phyloP scores from a whole-genome alignment of 2,113 vertebrate species.

The Channa argus region DNA sequence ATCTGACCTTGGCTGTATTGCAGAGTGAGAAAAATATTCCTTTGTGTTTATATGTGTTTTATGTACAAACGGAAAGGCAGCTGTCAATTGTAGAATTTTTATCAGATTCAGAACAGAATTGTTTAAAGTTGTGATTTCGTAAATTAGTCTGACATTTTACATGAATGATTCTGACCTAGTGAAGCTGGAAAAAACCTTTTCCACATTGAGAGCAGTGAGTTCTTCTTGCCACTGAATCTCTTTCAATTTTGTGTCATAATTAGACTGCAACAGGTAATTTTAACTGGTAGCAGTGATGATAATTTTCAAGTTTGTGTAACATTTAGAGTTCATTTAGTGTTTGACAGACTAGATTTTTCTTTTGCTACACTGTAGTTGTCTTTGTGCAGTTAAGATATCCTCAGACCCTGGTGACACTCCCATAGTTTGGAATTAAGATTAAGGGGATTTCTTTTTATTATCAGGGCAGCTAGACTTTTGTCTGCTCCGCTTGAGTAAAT shows the following conservation, averaged over 20 bases:
- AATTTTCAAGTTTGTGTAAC: not conserved
- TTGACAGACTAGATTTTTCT: no score
- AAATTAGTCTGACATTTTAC: no score
- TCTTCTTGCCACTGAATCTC: no score
- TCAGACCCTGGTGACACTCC: conserved; percentile 12
- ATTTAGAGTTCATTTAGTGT: not conserved
- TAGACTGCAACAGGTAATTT: not conserved
- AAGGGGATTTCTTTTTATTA: conserved; percentile 21
- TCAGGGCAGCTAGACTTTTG: conserved; percentile 24
- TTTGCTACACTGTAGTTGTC: no score
- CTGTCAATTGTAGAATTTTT: conserved; percentile 19
- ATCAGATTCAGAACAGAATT: conserved; percentile 9
- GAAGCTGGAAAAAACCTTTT: conserved; percentile 15
- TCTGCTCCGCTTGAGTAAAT: conserved; percentile 29
- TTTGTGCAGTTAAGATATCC: no score
- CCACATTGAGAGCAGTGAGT: not conserved
- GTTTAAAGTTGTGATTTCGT: not conserved
- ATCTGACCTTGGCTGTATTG: conserved; percentile 73
- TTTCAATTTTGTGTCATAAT: no score
- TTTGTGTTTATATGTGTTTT: conserved; percentile 48
- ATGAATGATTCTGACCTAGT: no score
- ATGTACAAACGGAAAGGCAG: conserved; percentile 27
- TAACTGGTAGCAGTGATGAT: not conserved
- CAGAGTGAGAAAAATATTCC: conserved; percentile 47
- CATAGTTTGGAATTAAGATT: conserved; percentile 12